Evolutionary conservation across 2,888 invertebrate genomes (phyloP), one percentile per base, ranked within the genome.

Genomic region (Phragmatobia fuliginosa): DNA sequence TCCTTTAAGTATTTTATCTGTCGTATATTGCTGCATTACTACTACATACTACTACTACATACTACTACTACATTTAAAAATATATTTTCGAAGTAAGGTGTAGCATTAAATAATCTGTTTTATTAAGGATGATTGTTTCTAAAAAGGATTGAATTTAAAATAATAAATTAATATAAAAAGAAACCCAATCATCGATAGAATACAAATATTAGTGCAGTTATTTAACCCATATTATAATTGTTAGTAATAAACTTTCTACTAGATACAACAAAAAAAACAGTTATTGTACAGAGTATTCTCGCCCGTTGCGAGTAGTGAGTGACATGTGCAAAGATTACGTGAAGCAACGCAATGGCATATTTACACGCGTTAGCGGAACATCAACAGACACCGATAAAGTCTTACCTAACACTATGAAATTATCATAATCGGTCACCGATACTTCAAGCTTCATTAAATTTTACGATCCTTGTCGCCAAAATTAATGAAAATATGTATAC

Each of bases 381-480:
- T 71, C 70, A 73, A 82, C 76, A 72, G 8, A 56, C 33, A 49
- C 10, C 63, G 56, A 81, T 81, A 81, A 78, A 60, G 25, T 61
- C 74, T 82, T 83, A 82, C 81, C 76, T 85, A 83, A 86, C 77
- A 67, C 71, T 76, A 45, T 66, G 76, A 73, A 75, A 81, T 83
- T 79, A 84, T 74, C 79, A 78, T 84, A 83, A 84, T 84, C 83
- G 83, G 84, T 82, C 84, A 82, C 41, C 78, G 81, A 75, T 83
- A 76, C 74, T 62, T 56, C 16, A 73, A 78, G 79, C 83, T 76
- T 75, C 63, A 32, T 45, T 49, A 66, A 68, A 62, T 72, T 70
- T 75, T 73, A 72, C 71, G 68, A 70, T 71, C 72, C 62, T 60
- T 62, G 71, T 70, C 3, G 49, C 70, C 41, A 65, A n/a, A 52